Percentiles rank a stretch among this genome's conserved stretches.
Conservation (phyloP, 2,113 vertebrate species). For the Istiophorus platypterus region DNA sequence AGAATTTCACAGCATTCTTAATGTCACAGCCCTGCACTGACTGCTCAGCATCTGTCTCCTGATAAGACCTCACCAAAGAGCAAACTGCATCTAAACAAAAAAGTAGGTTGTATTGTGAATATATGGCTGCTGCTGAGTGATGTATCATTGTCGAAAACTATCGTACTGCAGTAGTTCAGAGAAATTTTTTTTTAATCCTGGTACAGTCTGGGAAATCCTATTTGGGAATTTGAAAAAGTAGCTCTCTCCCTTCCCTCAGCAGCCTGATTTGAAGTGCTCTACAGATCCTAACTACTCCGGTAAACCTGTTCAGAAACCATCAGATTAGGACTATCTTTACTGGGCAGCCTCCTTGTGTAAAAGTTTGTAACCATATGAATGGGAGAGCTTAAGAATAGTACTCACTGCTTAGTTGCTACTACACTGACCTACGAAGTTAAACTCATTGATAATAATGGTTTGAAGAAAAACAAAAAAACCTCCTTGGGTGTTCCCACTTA, state of each 20-base stretch:
- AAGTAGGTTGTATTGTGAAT: no score
- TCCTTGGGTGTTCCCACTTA: not conserved
- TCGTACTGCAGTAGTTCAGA: not conserved
- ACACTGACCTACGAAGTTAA: not conserved
- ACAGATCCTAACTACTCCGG: not conserved
- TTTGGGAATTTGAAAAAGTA: not conserved
- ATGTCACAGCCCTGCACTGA: not conserved
- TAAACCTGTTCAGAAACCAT: constrained; percentile 4
- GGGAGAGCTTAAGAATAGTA: not conserved
- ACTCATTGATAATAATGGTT: not conserved
- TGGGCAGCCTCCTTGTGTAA: not conserved
- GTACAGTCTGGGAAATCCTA: not conserved
- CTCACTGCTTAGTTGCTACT: not conserved
- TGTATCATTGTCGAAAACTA: not conserved
- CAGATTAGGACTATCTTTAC: not conserved
- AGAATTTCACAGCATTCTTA: not conserved
- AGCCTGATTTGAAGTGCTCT: not conserved
- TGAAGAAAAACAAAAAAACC: not conserved
- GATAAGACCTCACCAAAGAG: not conserved
- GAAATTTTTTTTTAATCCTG: not conserved
- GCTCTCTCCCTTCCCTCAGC: not conserved
- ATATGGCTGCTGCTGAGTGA: not conserved
- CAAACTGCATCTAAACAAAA: not conserved
- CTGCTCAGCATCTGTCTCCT: not conserved
- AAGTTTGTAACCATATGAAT: not conserved